A percentile compares a stretch with the other conserved stretches of the same genome.
Evolutionary conservation across 2,113 vertebrate genomes (phyloP).

Genomic region (Tetrax tetrax): DNA sequence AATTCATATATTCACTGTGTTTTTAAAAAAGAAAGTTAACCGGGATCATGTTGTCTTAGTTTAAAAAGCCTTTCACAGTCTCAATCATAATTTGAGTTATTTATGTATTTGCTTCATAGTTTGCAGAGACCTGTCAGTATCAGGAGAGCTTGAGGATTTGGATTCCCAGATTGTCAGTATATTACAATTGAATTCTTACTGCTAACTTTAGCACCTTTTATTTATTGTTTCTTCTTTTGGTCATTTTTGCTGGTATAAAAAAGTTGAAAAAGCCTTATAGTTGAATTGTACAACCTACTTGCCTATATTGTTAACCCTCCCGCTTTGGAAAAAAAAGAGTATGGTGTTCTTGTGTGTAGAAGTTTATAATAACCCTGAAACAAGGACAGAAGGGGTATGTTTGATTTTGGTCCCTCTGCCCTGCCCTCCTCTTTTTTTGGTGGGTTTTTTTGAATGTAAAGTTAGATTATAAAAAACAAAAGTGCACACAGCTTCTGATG

Average conservation of each 20-base stretch:
- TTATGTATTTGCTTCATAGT: slow-evolving; percentile 81
- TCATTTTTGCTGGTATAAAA: slow-evolving; percentile 68
- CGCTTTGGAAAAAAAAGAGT: slow-evolving; percentile 81
- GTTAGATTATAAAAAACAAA: slow-evolving; percentile 90
- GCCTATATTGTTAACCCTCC: slow-evolving; percentile 86
- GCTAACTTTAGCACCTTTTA: slow-evolving; percentile 91
- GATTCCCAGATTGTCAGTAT: slow-evolving; percentile 69
- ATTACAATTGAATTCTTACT: slow-evolving; percentile 77
- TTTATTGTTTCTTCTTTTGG: slow-evolving; percentile 85
- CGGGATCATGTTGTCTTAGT: slow-evolving; percentile 79
- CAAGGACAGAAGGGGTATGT: slow-evolving; percentile 74
- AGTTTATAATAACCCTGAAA: slow-evolving; percentile 82
- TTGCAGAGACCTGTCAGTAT: slow-evolving; percentile 75
- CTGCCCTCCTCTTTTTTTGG: too few species aligned
- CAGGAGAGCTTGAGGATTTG: slow-evolving; percentile 73
- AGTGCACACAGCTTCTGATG: slow-evolving; percentile 92
- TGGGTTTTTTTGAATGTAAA: slow-evolving; percentile 78
- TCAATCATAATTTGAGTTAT: slow-evolving; percentile 74
- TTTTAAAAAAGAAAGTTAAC: slow-evolving; percentile 62
- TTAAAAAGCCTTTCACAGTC: slow-evolving; percentile 73
- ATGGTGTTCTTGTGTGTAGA: slow-evolving; percentile 84
- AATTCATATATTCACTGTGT: slow-evolving; percentile 84
- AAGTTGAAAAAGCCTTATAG: slow-evolving; percentile 81
- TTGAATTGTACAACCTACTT: slow-evolving; percentile 88
- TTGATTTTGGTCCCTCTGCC: background rate